phyloP scores from a whole-genome alignment of 2,797 vertebrate species.

The Florisuga fusca region DNA sequence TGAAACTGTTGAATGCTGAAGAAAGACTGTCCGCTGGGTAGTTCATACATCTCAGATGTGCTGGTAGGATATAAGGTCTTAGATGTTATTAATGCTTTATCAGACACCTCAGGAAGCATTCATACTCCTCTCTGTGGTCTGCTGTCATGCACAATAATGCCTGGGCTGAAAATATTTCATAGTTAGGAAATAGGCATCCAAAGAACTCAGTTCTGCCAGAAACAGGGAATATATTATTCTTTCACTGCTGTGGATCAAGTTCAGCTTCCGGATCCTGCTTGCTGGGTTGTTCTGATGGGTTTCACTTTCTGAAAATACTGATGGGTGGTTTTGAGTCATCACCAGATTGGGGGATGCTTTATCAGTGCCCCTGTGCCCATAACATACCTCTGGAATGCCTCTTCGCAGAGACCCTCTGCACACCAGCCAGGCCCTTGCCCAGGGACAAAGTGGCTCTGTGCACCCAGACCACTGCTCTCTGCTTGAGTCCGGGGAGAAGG shows the following conservation, averaged over 20 bases:
- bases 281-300: background rate
- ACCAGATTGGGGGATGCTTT: background rate
- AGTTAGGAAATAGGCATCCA: background rate
- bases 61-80: background rate
- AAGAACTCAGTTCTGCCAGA: background rate
- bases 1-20: constrained; percentile 40
- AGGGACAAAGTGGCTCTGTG: background rate
- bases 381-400: background rate
- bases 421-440: background rate
- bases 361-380: background rate
- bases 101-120: constrained; percentile 1
- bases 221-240: background rate
- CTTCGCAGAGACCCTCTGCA: background rate
- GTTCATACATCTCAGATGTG: constrained; percentile 9
- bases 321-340: background rate
- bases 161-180: constrained; percentile 5
- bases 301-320: constrained; percentile 14
- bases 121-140: background rate
- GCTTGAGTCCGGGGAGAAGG: rapidly evolving
- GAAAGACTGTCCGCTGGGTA: constrained; percentile 12
- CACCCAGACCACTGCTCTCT: rapidly evolving
- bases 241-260: background rate
- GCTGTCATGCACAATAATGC: background rate
- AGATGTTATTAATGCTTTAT: background rate
- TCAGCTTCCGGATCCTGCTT: background rate